These are phyloP conservation scores for Euschistus heros DNA, from an alignment of 1,140 invertebrate genomes.

Conservation along the genomic window DNA sequence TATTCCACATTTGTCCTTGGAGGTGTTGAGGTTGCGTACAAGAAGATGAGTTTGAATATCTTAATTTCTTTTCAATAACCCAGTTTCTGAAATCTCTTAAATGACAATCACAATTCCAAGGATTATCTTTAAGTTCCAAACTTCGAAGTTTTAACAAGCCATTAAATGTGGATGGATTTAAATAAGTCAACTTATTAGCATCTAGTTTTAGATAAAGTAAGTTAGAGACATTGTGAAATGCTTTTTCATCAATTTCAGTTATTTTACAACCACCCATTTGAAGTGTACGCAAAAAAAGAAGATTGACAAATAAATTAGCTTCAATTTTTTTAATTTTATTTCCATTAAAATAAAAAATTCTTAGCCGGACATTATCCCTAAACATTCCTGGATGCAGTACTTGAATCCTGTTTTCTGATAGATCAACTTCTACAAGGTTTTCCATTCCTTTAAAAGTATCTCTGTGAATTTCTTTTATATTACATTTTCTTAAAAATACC, in stretches of 20 bases:
- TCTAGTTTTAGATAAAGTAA: slow-evolving; percentile 56
- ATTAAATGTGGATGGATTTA: slow-evolving; percentile 46
- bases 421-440: slow-evolving; percentile 75
- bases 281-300: slow-evolving; percentile 61
- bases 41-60: slow-evolving; percentile 55
- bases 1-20: slow-evolving; percentile 55
- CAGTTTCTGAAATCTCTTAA: slow-evolving; percentile 67
- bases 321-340: slow-evolving; percentile 60
- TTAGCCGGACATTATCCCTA: slow-evolving; percentile 24
- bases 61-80: slow-evolving; percentile 53
- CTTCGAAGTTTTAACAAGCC: slow-evolving; percentile 54
- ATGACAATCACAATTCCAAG: slow-evolving; percentile 80
- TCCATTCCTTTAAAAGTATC: slow-evolving; percentile 63
- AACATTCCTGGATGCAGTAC: slow-evolving; percentile 28
- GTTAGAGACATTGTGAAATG: slow-evolving; percentile 56
- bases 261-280: slow-evolving; percentile 63
- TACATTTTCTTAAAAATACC: slow-evolving; percentile 58
- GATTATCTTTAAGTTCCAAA: slow-evolving; percentile 66
- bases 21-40: slow-evolving; percentile 58
- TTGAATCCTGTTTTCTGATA: slow-evolving; percentile 54
- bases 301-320: slow-evolving; percentile 62
- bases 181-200: slow-evolving; percentile 52
- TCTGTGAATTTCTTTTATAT: slow-evolving; percentile 54
- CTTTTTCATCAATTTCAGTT: slow-evolving; percentile 50
- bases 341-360: slow-evolving; percentile 55